A percentile compares a stretch with the other conserved stretches of the same genome.
Conservation (phyloP, 2,797 vertebrate genomes). For the Xenops minutus region DNA sequence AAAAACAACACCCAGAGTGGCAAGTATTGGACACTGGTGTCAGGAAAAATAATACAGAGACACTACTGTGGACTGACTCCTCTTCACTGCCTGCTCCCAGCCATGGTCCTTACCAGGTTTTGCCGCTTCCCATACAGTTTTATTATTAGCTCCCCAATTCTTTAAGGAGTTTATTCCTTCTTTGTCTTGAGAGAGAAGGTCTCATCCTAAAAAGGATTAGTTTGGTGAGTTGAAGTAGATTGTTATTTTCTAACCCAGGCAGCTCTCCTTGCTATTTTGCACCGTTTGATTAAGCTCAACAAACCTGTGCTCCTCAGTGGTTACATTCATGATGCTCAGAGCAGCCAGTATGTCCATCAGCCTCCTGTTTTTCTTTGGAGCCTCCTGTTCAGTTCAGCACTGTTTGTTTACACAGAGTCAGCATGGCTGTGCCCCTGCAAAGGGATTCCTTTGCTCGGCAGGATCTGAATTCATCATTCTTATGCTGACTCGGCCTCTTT, state of each 20-base stretch:
- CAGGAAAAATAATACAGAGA: background rate
- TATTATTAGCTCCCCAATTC: background rate
- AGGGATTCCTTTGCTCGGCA: background rate
- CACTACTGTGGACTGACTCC: background rate
- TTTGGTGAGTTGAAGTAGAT: background rate
- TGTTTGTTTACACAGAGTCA: background rate
- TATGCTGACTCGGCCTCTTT: background rate
- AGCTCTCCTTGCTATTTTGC: background rate
- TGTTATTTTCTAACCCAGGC: background rate
- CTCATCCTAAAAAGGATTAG: background rate
- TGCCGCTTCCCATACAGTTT: accelerated
- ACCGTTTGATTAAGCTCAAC: background rate
- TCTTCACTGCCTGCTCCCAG: background rate
- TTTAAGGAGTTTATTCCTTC: background rate
- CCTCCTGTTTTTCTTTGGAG: background rate
- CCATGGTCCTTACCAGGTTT: background rate
- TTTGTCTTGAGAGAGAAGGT: background rate
- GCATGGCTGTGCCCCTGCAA: background rate
- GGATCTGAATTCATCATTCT: background rate
- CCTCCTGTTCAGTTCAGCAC: background rate
- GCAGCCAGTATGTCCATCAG: background rate
- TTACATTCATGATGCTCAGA: background rate
- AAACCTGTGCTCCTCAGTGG: background rate
- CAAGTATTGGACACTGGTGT: background rate
- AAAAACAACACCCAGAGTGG: background rate